Base-by-base conservation (phyloP, 2,797 vertebrate species). In the Enteromius radiatus region DNA sequence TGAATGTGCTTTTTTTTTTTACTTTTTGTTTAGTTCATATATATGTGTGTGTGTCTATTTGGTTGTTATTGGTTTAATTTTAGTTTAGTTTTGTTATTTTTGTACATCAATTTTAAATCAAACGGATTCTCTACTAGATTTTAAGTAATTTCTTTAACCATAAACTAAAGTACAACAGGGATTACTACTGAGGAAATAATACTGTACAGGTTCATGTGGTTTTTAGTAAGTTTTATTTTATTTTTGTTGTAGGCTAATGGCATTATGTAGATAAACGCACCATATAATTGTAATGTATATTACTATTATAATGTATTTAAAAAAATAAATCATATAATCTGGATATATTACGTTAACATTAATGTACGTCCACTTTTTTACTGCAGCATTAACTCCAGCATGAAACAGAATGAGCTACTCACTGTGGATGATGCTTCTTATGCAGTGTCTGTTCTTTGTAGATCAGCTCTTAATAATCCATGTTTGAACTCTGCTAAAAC, bases 391-490 rank as follows among this genome's bases (percentile, higher is more conserved):
- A 11, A 43, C 19, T 5, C 14, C 15, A 45, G 17, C 14, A 6
- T 23, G 56, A 63, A 5, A 47, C 26, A 31, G 33, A 1, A 21
- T 59, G 52, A 61, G 36, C 0, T 56, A 69, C 81, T 83, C 28
- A 83, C 81, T 26, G 52, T 69, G 19, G 47, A 77, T 14, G 10
- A 10, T 14, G 38, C 26, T 83, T 19, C 12, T 83, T 68, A 82
- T 76, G 23, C 36, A 68, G 36, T 17, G 19, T 76, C 26, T 45
- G 73, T 12, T 76, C 1, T 7, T 28, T 1, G n/a, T 54, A 45
- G 61, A 56, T 76, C 23, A 69, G 38, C n/a, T 68, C 70, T n/a
- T 64, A 26, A 21, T 41, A 26, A 47, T 31, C 54, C 41, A 64
- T 81, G 79, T 52, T 64, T 52, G 28, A 3, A 38, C 31, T 65